phyloP scores from a whole-genome alignment of 2,888 invertebrate species.

The Lydus trimaculatus region DNA sequence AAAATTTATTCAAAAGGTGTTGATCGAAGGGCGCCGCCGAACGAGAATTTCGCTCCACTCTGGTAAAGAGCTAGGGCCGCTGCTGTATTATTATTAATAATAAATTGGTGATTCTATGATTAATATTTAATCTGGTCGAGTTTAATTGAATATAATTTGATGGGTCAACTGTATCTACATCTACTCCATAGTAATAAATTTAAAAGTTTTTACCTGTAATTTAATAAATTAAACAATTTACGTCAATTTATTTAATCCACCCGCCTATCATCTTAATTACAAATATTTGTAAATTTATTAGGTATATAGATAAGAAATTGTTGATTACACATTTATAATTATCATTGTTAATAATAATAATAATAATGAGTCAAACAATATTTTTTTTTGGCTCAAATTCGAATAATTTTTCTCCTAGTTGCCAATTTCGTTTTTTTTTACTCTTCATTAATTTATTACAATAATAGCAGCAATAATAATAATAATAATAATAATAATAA shows the following conservation, averaged over 20 bases:
- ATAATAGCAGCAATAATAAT: background rate
- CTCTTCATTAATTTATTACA: background rate
- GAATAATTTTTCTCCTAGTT: background rate
- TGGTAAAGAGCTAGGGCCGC: too few species aligned
- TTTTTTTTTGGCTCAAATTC: background rate
- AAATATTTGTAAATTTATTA: background rate
- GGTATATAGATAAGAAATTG: background rate
- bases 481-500: background rate
- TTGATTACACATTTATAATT: background rate
- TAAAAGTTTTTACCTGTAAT: background rate
- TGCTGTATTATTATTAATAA: too few species aligned
- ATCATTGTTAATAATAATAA: background rate
- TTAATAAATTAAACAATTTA: background rate
- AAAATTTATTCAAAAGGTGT: too few species aligned
- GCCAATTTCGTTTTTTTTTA: background rate
- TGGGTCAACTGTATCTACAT: too few species aligned
- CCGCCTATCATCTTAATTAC: background rate
- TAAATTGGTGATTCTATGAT: too few species aligned
- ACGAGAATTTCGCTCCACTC: too few species aligned
- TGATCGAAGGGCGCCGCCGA: too few species aligned
- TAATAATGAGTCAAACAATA: background rate
- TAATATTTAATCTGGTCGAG: too few species aligned
- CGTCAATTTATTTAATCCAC: background rate
- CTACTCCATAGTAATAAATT: too few species aligned
- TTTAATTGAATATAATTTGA: too few species aligned